Base-by-base conservation (phyloP, 2,888 invertebrate species). In the Nymphalis c-album region DNA sequence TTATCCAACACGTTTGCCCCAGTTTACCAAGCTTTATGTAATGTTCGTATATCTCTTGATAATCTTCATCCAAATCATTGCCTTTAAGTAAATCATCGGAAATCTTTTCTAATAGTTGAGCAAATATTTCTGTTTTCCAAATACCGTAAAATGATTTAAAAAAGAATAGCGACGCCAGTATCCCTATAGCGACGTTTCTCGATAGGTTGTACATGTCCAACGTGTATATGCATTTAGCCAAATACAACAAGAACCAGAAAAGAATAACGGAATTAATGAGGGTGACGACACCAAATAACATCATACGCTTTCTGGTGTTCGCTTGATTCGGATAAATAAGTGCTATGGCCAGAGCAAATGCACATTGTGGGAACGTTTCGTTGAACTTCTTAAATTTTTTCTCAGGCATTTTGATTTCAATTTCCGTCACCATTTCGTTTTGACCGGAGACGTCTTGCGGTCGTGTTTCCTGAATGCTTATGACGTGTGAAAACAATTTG, bases 91-190 rank as follows among this genome's bases (percentile, higher is more conserved):
- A 73, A 73, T 89, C 87, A 57, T 74, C 64, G 1, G 82, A 76
- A 45, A 89, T 87, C 66, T 81, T 84, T 2, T 81, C 71, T 7
- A 90, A 66, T 3, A 90, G 58, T 7, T 75, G 63, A 8, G 77
- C 75, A 58, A 84, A 89, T 57, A 76, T 79, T 2, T 79, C 74
- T 0, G 79, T 84, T 20, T 84, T 84, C 13, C 74, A 76, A 57
- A 79, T 80, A 1, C 76, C 79, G 64, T 87, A 86, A 58, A 84
- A 81, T 0, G 80, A 80, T 82, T 88, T 90, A n/a, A 86, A 78
- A 35, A 87, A 80, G 64, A 85, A 89, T 2, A 88, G 73, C 8
- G 77, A n/a, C 0, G 84, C 70, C 4, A 87, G 69, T 1, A 87
- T 72, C 0, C 77, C 80, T 46, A 88, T 70, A 2, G 87, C 81